phyloP scores from a whole-genome alignment of 2,888 invertebrate genomes.

The Platerodrilus igneus region DNA sequence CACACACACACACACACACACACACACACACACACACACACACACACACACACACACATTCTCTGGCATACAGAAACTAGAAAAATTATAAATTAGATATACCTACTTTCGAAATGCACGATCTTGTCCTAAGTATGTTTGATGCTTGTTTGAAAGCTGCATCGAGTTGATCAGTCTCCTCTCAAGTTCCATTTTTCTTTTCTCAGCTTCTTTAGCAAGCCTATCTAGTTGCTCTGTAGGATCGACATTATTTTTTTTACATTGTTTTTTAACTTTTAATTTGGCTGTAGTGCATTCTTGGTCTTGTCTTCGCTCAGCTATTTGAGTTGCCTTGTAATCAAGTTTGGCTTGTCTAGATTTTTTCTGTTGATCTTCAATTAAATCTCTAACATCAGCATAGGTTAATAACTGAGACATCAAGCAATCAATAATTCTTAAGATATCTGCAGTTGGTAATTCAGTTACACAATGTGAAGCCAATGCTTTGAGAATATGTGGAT shows the following conservation, averaged over 20 bases:
- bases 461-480: conserved; percentile 67
- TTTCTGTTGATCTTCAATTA: conserved; percentile 80
- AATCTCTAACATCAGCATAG: conserved; percentile 76
- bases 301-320: conserved; percentile 58
- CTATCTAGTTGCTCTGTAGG: conserved; percentile 51
- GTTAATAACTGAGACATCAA: conserved; percentile 85
- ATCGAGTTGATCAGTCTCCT: conserved; percentile 58
- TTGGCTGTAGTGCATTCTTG: conserved; percentile 50
- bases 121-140: conserved; percentile 49
- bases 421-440: conserved; percentile 51
- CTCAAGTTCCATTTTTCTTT: conserved; percentile 57
- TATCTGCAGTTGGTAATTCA: conserved; percentile 62
- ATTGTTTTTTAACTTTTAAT: conserved; percentile 53
- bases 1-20: too few relatives aligned
- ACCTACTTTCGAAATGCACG: conserved; percentile 37
- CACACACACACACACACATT: too few relatives aligned
- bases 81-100: too few relatives aligned
- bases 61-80: too few relatives aligned
- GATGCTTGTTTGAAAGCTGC: conserved; percentile 53
- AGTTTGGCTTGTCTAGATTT: conserved; percentile 62
- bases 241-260: conserved; percentile 51
- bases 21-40: too few relatives aligned
- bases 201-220: conserved; percentile 53
- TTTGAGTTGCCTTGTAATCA: conserved; percentile 64
- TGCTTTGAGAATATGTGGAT: conserved; percentile 66